Evolutionary conservation across 64 coral and sea anemone species (phyloP).

Genomic region (Anthopleura sola): DNA sequence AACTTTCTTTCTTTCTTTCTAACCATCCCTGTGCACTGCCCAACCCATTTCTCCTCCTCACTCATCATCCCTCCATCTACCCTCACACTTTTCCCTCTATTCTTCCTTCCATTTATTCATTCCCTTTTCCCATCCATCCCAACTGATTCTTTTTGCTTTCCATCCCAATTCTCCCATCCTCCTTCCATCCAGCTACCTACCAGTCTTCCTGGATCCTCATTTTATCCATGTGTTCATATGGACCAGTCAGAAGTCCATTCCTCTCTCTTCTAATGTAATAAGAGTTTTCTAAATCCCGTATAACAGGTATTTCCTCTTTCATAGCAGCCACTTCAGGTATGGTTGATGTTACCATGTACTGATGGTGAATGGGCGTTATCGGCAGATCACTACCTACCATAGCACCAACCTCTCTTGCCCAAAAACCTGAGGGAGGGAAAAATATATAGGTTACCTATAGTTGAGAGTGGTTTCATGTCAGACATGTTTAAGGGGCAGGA

Average conservation of each 20-base stretch:
- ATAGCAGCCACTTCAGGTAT: slow-evolving; percentile 88
- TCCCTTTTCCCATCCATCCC: no score
- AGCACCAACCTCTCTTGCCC: slow-evolving; percentile 83
- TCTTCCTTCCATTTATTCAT: neutral
- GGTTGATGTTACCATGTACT: slow-evolving; percentile 86
- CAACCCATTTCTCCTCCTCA: no score
- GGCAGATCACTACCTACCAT: slow-evolving; percentile 84
- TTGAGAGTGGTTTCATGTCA: no score
- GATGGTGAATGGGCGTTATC: slow-evolving; percentile 83
- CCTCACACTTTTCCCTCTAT: neutral
- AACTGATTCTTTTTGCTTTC: no score
- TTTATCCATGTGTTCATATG: slow-evolving; percentile 79
- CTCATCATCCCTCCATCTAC: no score
- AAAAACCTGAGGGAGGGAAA: slow-evolving; percentile 51
- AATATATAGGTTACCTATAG: neutral
- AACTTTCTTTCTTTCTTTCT: no score
- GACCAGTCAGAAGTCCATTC: slow-evolving; percentile 72
- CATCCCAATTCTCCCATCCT: no score
- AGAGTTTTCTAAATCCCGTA: slow-evolving; percentile 83
- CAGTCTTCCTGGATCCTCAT: slow-evolving; percentile 93
- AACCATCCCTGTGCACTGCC: no score
- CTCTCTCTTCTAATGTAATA: slow-evolving; percentile 84
- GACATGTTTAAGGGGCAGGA: no score
- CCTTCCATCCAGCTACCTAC: slow-evolving; percentile 24
- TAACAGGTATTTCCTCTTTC: slow-evolving; percentile 74